phyloP scores from a whole-genome alignment of 2,113 vertebrate genomes.

The Alethe diademata region DNA sequence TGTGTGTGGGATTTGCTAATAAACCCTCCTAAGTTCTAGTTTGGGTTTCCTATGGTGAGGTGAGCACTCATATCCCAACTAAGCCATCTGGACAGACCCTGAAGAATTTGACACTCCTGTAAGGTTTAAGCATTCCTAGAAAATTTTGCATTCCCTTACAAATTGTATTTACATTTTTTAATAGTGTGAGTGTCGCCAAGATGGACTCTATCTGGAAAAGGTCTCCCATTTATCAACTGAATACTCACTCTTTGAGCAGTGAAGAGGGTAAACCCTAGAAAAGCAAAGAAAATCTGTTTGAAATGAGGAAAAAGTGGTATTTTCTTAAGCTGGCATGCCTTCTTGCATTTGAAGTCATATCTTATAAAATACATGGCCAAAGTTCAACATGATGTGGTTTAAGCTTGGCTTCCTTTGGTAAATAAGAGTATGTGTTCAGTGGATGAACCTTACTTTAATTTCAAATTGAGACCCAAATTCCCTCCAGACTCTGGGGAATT shows the following conservation, averaged over 20 bases:
- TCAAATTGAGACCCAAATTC: not conserved
- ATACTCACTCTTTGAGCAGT: not conserved
- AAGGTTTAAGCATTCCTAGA: slow-evolving; percentile 11
- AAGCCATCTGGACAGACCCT: not conserved
- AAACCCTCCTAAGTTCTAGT: not conserved
- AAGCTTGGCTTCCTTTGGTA: not conserved
- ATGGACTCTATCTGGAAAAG: not conserved
- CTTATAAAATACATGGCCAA: not conserved
- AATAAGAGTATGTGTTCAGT: not conserved
- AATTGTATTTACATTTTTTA: slow-evolving; percentile 11
- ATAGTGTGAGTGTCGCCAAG: not conserved
- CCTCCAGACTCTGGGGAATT: not conserved
- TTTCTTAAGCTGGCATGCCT: not conserved
- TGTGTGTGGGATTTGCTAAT: slow-evolving; percentile 20
- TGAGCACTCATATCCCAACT: not conserved
- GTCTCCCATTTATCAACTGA: not conserved
- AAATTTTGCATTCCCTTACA: not conserved
- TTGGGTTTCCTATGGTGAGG: not conserved
- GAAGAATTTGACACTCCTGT: not conserved
- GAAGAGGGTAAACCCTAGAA: not conserved
- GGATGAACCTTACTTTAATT: not conserved
- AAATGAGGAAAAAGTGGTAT: not conserved
- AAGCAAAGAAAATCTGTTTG: not conserved
- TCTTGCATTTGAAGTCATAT: not conserved
- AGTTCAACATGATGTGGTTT: not conserved